These are phyloP conservation scores for Centrocercus urophasianus DNA, from an alignment of 2,113 vertebrate genomes.

Conservation along the genomic window DNA sequence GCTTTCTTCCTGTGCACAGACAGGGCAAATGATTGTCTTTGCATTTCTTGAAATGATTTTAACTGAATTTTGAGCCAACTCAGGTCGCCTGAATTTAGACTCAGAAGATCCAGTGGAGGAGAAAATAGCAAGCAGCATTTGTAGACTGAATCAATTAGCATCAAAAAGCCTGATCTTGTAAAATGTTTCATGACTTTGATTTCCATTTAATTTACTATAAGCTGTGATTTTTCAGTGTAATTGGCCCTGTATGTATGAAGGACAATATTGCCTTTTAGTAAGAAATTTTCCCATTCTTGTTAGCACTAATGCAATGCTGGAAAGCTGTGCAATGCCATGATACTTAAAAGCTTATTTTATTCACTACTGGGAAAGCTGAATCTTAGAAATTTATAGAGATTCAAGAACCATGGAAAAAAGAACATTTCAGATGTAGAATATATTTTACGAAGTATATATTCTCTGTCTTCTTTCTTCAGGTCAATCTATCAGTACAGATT, in stretches of 20 bases:
- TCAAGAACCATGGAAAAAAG: background rate
- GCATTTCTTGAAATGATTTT: background rate
- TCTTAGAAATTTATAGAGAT: background rate
- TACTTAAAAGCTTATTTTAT: background rate
- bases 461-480: background rate
- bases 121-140: background rate
- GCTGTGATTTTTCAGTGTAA: constrained; percentile 17
- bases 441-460: background rate
- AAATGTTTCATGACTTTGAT: constrained; percentile 12
- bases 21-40: background rate
- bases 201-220: constrained; percentile 16
- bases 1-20: background rate
- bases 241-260: background rate
- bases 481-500: background rate
- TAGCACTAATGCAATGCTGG: background rate
- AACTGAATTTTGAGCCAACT: constrained; percentile 3
- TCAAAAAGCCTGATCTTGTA: background rate
- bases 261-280: background rate
- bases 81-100: background rate
- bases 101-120: background rate
- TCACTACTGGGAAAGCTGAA: background rate
- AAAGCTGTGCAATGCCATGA: background rate
- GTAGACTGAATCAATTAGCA: background rate
- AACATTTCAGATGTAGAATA: background rate
- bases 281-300: background rate